phyloP scores from a whole-genome alignment of 2,113 vertebrate species.

The Tringa solitaria region DNA sequence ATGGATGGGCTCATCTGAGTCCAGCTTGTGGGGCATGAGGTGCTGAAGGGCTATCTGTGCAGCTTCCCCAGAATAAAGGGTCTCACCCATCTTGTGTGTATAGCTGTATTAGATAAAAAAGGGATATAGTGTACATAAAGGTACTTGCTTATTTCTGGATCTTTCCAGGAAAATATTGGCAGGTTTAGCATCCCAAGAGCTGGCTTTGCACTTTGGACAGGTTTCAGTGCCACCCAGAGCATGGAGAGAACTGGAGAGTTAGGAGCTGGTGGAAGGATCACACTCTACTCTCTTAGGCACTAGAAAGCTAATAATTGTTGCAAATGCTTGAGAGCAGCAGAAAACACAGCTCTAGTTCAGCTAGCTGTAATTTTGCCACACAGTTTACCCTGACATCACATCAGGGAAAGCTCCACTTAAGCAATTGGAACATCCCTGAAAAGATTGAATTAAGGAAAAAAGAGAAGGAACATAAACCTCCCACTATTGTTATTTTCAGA shows the following conservation, averaged over 20 bases:
- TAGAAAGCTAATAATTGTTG: background rate
- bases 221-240: background rate
- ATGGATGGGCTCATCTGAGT: background rate
- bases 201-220: accelerated
- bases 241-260: background rate
- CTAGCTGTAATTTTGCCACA: background rate
- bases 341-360: background rate
- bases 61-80: background rate
- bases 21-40: accelerated
- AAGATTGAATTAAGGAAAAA: conserved; percentile 52
- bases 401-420: conserved; percentile 36
- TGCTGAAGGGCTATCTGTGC: background rate
- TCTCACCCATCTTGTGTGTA: background rate
- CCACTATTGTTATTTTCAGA: conserved; percentile 46
- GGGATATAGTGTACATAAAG: background rate
- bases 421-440: conserved; percentile 64
- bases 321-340: background rate
- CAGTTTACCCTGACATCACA: background rate
- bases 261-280: background rate
- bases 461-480: conserved; percentile 64
- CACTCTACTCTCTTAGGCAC: background rate
- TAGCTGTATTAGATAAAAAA: background rate
- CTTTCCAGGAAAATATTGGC: background rate
- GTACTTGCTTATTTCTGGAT: background rate
- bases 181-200: background rate